phyloP scores from a whole-genome alignment of 2,888 invertebrate genomes.

The Euplagia quadripunctaria region DNA sequence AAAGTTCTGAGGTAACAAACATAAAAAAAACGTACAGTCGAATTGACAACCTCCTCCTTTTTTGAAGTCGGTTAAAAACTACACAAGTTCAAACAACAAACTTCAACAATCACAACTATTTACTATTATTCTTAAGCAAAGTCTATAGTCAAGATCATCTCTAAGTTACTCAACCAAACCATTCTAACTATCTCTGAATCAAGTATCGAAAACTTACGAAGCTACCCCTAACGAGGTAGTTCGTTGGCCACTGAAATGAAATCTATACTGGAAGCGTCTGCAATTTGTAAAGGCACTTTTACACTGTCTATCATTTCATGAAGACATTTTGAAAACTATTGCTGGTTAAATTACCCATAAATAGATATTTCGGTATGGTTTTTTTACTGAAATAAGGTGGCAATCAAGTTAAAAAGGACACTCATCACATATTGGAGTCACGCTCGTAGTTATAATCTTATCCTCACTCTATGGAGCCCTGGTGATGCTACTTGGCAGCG shows the following conservation, averaged over 20 bases:
- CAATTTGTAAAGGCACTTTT: background rate
- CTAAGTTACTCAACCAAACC: background rate
- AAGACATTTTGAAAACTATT: too few species aligned
- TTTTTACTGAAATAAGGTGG: too few species aligned
- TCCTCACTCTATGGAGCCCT: too few species aligned
- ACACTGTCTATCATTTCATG: background rate
- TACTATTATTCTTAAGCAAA: background rate
- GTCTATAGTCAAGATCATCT: background rate
- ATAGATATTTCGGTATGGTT: too few species aligned
- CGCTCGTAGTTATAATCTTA: too few species aligned
- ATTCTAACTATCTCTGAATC: background rate
- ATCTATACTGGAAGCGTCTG: background rate
- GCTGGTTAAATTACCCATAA: background rate
- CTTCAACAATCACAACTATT: background rate
- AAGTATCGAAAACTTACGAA: background rate
- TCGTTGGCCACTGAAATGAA: slow-evolving; percentile 8
- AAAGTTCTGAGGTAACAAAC: too few species aligned
- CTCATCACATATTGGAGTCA: too few species aligned
- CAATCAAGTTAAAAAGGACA: too few species aligned
- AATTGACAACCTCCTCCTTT: too few species aligned
- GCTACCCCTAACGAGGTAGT: slow-evolving; percentile 6
- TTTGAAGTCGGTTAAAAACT: too few species aligned
- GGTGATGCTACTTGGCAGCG: too few species aligned
- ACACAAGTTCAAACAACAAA: background rate
- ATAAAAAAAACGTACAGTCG: too few species aligned